Conservation (phyloP, 2,888 invertebrate species). For the Ectropis crepuscularia region DNA sequence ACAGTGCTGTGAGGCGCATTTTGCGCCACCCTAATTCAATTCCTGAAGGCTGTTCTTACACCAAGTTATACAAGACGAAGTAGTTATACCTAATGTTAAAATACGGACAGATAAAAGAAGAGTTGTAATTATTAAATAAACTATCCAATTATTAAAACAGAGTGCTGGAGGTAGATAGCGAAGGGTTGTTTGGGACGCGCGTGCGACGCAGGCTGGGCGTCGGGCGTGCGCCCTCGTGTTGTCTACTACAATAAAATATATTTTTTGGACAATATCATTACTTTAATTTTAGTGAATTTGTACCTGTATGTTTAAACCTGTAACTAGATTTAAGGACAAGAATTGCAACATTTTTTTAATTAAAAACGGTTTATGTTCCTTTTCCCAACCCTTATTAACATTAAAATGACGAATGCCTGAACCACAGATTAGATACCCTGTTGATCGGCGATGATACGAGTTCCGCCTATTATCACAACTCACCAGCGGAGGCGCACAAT, state of each 20-base stretch:
- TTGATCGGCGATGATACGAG: too few species aligned
- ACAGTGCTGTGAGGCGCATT: slow-evolving; percentile 92
- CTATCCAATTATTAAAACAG: slow-evolving; percentile 85
- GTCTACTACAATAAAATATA: slow-evolving; percentile 85
- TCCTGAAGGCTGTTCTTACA: slow-evolving; percentile 85
- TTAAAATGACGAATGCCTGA: background rate
- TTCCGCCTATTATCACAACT: too few species aligned
- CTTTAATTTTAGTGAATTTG: slow-evolving; percentile 37
- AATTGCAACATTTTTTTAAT: slow-evolving; percentile 8
- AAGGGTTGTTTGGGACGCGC: slow-evolving; percentile 82
- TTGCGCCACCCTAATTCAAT: slow-evolving; percentile 83
- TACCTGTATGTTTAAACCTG: slow-evolving; percentile 14
- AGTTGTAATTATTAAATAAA: slow-evolving; percentile 86
- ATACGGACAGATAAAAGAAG: slow-evolving; percentile 82
- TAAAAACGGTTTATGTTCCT: slow-evolving; percentile 10
- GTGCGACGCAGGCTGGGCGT: slow-evolving; percentile 80
- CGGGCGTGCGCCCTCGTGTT: slow-evolving; percentile 80
- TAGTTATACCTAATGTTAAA: slow-evolving; percentile 84
- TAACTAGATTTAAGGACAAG: slow-evolving; percentile 13
- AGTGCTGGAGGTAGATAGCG: slow-evolving; percentile 83
- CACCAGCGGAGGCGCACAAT: too few species aligned
- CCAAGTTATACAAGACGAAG: slow-evolving; percentile 85
- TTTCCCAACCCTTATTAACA: slow-evolving; percentile 5
- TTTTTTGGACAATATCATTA: slow-evolving; percentile 81
- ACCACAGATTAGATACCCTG: too few species aligned